Evolutionary conservation across 1,140 invertebrate genomes (phyloP).

Genomic region (Microplitis mediator): DNA sequence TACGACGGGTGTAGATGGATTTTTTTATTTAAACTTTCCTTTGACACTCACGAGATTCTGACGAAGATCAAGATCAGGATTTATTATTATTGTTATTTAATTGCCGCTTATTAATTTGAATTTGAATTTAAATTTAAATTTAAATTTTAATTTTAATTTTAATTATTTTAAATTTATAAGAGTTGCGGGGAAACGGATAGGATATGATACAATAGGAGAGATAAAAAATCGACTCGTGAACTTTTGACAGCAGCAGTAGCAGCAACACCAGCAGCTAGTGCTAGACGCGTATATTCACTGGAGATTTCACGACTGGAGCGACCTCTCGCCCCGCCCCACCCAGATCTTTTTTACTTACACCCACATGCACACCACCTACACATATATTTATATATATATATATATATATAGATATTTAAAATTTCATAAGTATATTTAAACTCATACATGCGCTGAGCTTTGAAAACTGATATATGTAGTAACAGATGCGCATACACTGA

Average conservation of each 20-base stretch:
- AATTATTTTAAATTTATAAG: background rate
- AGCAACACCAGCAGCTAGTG: slow-evolving; percentile 2
- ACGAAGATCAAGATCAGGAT: too few relatives aligned
- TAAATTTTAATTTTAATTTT: too few relatives aligned
- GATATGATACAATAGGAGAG: too few relatives aligned
- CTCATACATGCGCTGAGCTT: background rate
- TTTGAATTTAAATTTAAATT: too few relatives aligned
- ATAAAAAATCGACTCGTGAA: slow-evolving; percentile 32
- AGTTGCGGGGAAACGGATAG: slow-evolving; percentile 27
- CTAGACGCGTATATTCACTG: slow-evolving; percentile 48
- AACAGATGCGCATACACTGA: too few relatives aligned
- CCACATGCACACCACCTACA: background rate
- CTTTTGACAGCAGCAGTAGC: slow-evolving; percentile 50
- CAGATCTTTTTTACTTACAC: slow-evolving; percentile 33
- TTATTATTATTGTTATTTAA: too few relatives aligned
- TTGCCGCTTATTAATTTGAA: too few relatives aligned
- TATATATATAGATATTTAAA: background rate
- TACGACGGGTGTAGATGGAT: too few relatives aligned
- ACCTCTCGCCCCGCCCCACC: slow-evolving; percentile 59
- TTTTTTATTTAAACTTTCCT: too few relatives aligned
- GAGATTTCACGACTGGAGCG: slow-evolving; percentile 47
- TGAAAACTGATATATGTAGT: background rate
- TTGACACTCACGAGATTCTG: too few relatives aligned
- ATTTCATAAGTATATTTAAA: background rate
- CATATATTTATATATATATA: too few relatives aligned